These are phyloP conservation scores for Lottia scabra DNA, from an alignment of 2,888 invertebrate species.

Conservation along the genomic window DNA sequence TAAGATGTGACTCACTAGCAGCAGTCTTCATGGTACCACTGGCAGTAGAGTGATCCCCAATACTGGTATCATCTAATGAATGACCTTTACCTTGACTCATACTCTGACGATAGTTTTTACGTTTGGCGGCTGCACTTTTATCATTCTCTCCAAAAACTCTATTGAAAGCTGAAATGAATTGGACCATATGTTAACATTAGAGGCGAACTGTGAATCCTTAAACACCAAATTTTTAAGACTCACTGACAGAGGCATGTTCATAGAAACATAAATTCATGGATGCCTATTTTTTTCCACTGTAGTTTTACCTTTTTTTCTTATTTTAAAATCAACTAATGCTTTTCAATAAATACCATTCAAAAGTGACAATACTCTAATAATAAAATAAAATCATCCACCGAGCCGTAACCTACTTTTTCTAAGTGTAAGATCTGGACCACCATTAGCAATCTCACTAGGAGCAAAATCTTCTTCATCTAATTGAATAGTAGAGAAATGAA, in stretches of 20 bases:
- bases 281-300: background rate
- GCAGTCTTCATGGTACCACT: slow-evolving; percentile 48
- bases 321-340: no score
- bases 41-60: slow-evolving; percentile 40
- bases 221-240: background rate
- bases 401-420: slow-evolving; percentile 44
- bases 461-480: slow-evolving; percentile 60
- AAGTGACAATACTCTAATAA: no score
- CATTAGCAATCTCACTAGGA: slow-evolving; percentile 49
- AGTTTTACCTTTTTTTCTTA: background rate
- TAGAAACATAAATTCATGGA: background rate
- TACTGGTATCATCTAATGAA: slow-evolving; percentile 69
- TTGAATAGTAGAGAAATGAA: slow-evolving; percentile 24
- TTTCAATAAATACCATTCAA: no score
- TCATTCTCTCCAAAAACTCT: slow-evolving; percentile 87
- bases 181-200: background rate
- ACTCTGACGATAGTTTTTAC: slow-evolving; percentile 49
- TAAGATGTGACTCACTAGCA: slow-evolving; percentile 58
- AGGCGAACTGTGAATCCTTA: background rate
- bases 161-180: slow-evolving; percentile 77
- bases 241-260: background rate
- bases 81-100: slow-evolving; percentile 46
- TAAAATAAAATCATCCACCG: no score
- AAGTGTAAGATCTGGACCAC: slow-evolving; percentile 48
- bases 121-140: slow-evolving; percentile 52